A percentile compares a stretch with the other conserved stretches of the same genome.
These are phyloP conservation scores for Passer montanus DNA, from an alignment of 2,113 vertebrate species.

Conservation along the genomic window DNA sequence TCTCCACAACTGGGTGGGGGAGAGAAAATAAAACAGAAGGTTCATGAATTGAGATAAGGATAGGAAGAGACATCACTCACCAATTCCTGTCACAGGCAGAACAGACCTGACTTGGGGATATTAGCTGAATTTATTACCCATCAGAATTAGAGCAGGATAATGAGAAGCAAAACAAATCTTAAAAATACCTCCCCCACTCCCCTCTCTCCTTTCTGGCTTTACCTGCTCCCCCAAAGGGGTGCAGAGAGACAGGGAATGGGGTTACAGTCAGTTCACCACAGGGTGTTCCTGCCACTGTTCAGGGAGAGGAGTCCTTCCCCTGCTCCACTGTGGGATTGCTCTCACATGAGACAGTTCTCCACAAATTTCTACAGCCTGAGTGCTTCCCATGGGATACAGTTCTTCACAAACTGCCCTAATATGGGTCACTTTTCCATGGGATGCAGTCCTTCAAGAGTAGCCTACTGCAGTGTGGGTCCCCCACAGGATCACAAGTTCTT, in stretches of 20 bases:
- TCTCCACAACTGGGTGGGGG: rapidly evolving
- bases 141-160: not conserved
- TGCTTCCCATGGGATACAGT: not conserved
- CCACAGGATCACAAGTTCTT: not conserved
- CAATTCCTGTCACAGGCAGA: not conserved
- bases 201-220: not conserved
- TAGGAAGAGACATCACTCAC: not conserved
- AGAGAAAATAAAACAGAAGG: not conserved
- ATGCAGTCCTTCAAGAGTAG: not conserved
- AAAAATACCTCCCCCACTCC: not conserved
- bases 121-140: not conserved
- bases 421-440: not conserved
- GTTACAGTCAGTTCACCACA: not conserved
- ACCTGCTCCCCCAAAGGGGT: not conserved
- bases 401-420: not conserved
- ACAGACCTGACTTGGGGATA: not conserved
- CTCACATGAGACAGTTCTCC: not conserved
- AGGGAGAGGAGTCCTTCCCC: not conserved
- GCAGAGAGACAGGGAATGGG: not conserved
- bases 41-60: not conserved
- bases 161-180: not conserved
- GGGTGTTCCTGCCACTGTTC: not conserved
- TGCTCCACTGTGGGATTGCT: not conserved
- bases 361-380: not conserved
- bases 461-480: not conserved